Evolutionary conservation across 2,888 invertebrate species (phyloP), one percentile per base, ranked within the genome.

Genomic region (Nephrocerus scutellatus): DNA sequence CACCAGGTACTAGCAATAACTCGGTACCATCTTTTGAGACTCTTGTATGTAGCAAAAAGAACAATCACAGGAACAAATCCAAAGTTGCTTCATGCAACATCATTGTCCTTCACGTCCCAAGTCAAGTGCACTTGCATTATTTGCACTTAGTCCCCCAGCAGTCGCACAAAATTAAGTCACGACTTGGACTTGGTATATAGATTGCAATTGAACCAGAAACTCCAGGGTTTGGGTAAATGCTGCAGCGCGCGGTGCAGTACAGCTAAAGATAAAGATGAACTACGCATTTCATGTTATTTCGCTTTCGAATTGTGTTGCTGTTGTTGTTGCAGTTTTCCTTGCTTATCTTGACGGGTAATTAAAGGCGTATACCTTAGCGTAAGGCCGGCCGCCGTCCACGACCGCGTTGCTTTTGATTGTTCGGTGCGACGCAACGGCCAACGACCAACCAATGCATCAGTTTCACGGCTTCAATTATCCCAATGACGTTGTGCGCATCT

Each of bases 281-380:
- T 6, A 14, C 26, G 13, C 26, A 26, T 6, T 6, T 10, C 7
- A 10, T 10, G 22, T 22, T 7, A 7, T 22, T n/a, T 6, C n/a
- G 19, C 19, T 4, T 10, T 19, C 19, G 30, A 30, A 30, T 30
- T 30, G 30, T 21, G 21, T 30, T 20, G 18, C 20, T 12, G 16
- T 35, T 8, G 21, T 36, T 18, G 24, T 25, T 38, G 33, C 25
- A 34, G 29, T 30, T 41, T 42, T 37, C 30, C 8, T 10, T 22
- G 7, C 30, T 30, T 48, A 48, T 48, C 51, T 45, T 43, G 50
- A 48, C 47, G 49, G 44, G 44, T 47, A 52, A 52, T 52, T 52
- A 50, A 52, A 50, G 52, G 50, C 50, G 52, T 50, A 41, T 41
- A 49, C 32, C 21, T 40, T 13, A 23, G 39, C 32, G 41, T 39